Evolutionary conservation across 1,140 invertebrate genomes (phyloP).

Genomic region (Episyrphus balteatus): DNA sequence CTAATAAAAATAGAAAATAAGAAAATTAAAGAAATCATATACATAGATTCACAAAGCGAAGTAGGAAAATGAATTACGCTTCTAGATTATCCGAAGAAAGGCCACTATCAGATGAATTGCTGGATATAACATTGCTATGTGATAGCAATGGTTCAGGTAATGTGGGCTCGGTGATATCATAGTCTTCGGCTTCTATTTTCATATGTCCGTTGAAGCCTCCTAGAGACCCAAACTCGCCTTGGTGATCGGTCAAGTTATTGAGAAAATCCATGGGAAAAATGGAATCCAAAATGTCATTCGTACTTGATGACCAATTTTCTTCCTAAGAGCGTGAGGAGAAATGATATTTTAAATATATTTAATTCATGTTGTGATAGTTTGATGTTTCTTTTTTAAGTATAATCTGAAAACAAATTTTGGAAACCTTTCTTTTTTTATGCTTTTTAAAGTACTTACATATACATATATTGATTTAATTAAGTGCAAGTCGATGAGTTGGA

Average conservation of each 20-base stretch:
- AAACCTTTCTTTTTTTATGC: too few species aligned
- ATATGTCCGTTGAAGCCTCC: background rate
- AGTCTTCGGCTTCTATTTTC: background rate
- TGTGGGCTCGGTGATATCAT: background rate
- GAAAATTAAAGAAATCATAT: too few species aligned
- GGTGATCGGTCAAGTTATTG: background rate
- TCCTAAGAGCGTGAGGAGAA: background rate
- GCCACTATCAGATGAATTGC: conserved; percentile 37
- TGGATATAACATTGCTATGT: background rate
- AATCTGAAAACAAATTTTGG: too few species aligned
- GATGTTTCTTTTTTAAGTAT: too few species aligned
- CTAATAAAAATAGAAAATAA: conserved; percentile 5
- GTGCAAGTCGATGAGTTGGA: too few species aligned
- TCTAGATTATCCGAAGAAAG: conserved; percentile 41
- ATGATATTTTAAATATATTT: too few species aligned
- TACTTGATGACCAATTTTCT: background rate
- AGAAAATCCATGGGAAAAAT: background rate
- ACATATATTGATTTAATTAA: too few species aligned
- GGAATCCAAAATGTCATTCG: background rate
- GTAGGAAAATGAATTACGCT: background rate
- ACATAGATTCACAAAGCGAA: too few species aligned
- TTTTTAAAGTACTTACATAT: too few species aligned
- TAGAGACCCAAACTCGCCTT: background rate
- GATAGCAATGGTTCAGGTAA: background rate
- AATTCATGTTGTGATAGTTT: too few species aligned